Base-by-base conservation (phyloP, 2,113 vertebrate species). In the Solenodon paradoxus region DNA sequence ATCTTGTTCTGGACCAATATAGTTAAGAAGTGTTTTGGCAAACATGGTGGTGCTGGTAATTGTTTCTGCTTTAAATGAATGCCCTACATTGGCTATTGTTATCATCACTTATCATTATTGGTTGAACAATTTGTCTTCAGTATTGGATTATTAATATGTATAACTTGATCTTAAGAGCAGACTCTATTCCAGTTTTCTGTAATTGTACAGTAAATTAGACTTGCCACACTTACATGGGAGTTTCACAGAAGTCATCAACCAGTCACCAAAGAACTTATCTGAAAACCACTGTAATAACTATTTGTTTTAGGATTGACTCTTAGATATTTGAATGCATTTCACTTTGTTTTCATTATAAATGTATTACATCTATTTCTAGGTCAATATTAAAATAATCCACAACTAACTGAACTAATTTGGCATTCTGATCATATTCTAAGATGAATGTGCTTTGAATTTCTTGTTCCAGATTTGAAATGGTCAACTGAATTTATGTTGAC, bases 291-390 rank as follows among this genome's bases (percentile, higher is more conserved):
- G 55, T 95, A 94, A 95, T 85, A 92, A 84, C 59, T 96, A 59
- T 96, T 97, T 95, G 96, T 86, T 97, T 97, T 96, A 96, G 96
- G 95, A 93, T 96, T 94, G 93, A 94, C 88, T 96, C 47, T 86
- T 85, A 89, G 82, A 78, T 95, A 47, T 92, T 96, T 94, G 95
- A 95, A 78, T 89, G 77, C 85, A 91, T 94, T 92, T 94, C 72
- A 90, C 74, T 96, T 95, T 90, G 91, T 94, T 96, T 97, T 96
- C 85, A 96, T 96, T 96, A 95, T 94, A 95, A 96, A 96, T 95
- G 85, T 85, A 96, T 97, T 88, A 79, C 17, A 85, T 82, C 82
- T 83, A 92, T 92, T 92, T 86, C 82, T 97, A 81, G 85, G 89
- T 96, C 86, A 96, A 95, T 92, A 94, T 83, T 96, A 88, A 95